These are phyloP conservation scores for Megaleporinus macrocephalus DNA, from an alignment of 2,113 vertebrate species.

Conservation along the genomic window DNA sequence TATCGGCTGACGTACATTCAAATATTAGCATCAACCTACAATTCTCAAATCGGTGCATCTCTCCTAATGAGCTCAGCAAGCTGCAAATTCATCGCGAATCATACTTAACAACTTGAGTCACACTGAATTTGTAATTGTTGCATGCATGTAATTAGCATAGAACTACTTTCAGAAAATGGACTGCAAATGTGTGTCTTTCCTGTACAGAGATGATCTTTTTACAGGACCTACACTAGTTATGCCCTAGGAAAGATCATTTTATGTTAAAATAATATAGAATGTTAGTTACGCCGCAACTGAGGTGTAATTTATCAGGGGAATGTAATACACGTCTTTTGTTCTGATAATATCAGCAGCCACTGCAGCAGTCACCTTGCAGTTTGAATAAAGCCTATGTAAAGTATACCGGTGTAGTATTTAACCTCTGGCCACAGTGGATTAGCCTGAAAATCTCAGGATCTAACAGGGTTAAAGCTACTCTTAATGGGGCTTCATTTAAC, in stretches of 20 bases:
- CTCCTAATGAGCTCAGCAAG: too few species aligned
- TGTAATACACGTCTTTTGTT: neutral
- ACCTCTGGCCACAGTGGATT: neutral
- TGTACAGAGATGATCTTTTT: too few species aligned
- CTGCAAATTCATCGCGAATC: neutral
- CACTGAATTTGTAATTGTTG: neutral
- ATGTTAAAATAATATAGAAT: neutral
- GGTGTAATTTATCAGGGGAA: neutral
- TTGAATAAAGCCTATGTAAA: conserved; percentile 1
- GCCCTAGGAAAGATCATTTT: too few species aligned
- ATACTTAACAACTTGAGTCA: neutral
- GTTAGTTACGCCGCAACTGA: neutral
- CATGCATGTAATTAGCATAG: neutral
- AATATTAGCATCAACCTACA: too few species aligned
- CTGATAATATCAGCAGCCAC: neutral
- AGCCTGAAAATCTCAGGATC: conserved; percentile 1
- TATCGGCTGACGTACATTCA: too few species aligned
- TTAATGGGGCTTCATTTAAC: conserved; percentile 39
- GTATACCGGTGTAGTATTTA: neutral
- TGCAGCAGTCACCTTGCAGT: neutral
- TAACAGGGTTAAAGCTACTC: conserved; percentile 24
- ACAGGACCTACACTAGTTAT: too few species aligned
- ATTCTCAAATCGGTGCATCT: too few species aligned
- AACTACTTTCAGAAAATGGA: too few species aligned
- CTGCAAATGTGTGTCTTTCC: too few species aligned